Conservation (phyloP, 2,888 invertebrate species). For the Tolmerus cingulatus region DNA sequence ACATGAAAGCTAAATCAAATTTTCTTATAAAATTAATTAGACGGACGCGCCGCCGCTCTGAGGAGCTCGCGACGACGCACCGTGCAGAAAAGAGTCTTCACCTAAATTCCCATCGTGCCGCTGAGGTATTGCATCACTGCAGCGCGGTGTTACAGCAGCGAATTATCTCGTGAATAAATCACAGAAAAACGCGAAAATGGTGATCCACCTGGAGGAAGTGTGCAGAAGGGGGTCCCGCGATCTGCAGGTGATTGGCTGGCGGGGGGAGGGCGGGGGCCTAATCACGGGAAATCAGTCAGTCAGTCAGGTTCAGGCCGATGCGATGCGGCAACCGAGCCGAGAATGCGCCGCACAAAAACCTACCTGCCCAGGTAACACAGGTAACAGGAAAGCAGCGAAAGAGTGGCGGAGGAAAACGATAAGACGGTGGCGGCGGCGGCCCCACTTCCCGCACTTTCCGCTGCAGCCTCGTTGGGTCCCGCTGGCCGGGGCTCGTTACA, state of each 20-base stretch:
- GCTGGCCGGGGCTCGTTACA: neutral
- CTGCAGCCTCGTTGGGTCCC: neutral
- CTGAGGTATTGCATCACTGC: neutral
- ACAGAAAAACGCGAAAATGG: constrained; percentile 34
- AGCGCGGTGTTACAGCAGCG: constrained; percentile 7
- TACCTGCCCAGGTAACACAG: neutral
- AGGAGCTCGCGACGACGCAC: neutral
- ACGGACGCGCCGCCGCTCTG: neutral
- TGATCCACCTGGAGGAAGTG: constrained; percentile 35
- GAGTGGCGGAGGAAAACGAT: neutral
- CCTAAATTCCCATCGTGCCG: constrained; percentile 15
- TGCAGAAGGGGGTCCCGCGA: neutral
- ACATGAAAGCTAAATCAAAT: constrained; percentile 29
- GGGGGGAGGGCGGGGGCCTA: neutral
- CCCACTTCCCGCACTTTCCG: neutral
- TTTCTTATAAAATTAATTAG: constrained; percentile 37
- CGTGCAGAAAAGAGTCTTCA: neutral
- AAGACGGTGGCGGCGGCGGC: neutral
- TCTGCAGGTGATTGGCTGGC: neutral
- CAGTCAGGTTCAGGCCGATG: constrained; percentile 26
- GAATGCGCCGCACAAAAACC: neutral
- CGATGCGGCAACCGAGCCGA: neutral
- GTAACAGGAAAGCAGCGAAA: neutral
- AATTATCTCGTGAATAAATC: constrained; percentile 29
- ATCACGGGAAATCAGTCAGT: constrained; percentile 28